These are phyloP conservation scores for Numenius arquata DNA, from an alignment of 2,113 vertebrate genomes.

Conservation along the genomic window DNA sequence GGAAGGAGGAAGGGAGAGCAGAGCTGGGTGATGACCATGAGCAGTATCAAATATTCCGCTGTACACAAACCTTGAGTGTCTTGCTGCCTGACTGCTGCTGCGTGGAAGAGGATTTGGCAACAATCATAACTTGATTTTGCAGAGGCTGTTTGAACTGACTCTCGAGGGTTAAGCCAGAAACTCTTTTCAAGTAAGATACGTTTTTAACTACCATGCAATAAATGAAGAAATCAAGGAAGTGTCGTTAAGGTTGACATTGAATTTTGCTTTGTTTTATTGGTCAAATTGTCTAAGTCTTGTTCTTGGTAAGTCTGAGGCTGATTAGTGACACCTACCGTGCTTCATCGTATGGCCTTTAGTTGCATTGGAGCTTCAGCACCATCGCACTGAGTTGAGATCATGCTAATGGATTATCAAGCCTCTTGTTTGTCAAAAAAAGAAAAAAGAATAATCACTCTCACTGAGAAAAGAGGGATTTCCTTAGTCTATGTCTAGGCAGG, in stretches of 20 bases:
- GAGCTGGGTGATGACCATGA: not conserved
- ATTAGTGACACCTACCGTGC: not conserved
- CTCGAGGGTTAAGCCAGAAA: not conserved
- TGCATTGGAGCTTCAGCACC: not conserved
- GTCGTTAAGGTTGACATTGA: not conserved
- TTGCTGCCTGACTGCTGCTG: not conserved
- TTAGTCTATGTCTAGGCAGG: not conserved
- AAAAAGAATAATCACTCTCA: not conserved
- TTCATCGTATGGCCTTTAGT: not conserved
- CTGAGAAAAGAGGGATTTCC: not conserved
- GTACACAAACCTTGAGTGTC: not conserved
- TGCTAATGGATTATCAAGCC: not conserved
- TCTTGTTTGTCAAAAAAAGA: not conserved
- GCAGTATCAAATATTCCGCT: not conserved
- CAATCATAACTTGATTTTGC: not conserved
- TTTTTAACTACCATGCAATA: not conserved
- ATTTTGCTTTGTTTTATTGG: not conserved
- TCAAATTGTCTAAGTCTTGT: not conserved
- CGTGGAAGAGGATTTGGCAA: not conserved
- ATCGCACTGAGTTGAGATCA: not conserved
- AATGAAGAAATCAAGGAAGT: not conserved
- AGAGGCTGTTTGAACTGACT: not conserved
- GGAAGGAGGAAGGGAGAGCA: not conserved
- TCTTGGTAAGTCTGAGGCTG: not conserved
- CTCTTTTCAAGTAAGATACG: not conserved